Evolutionary conservation across 2,888 invertebrate genomes (phyloP), one percentile per base, ranked within the genome.

Genomic region (Terebella lapidaria): DNA sequence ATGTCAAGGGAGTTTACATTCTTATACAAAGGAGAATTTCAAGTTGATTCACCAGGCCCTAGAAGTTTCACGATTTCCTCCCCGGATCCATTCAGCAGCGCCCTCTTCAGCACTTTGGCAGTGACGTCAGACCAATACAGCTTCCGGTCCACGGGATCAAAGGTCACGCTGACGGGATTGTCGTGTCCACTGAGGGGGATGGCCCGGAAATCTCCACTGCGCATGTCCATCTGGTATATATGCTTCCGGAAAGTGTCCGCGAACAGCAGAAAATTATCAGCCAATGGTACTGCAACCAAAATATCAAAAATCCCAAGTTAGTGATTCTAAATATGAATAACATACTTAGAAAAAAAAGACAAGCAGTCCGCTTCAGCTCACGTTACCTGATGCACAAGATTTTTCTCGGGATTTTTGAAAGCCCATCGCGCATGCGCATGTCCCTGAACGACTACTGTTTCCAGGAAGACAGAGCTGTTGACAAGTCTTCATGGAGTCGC

Each of bases 341-440:
- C 42, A 35, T 18, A 4, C 42, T 15, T 15, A 35, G 42, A 0
- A 15, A 28, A 18, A 57, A 61, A 60, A 64, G n/a, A n/a, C n/a
- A n/a, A n/a, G n/a, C n/a, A n/a, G n/a, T n/a, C n/a, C n/a, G n/a
- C n/a, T 35, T 15, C 42, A 35, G n/a, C 42, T 15, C 10, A 35
- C n/a, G 42, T 35, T 35, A 74, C 74, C 62, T 35, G 72, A 63
- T 2, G 49, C 57, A 60, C 80, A 80, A 10, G 69, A 72, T 52
- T 63, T 63, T 60, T 76, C 70, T 22, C 66, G 83, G 57, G 82
- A 82, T 55, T 88, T 82, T 0, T 82, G 67, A 22, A 89, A 84
- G 1, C 92, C 93, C 0, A 90, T 89, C 0, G 92, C 91, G 75
- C 93, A 93, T 25, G 87, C 87, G 74, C 92, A 93, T 0, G 87